phyloP scores from a whole-genome alignment of 2,797 vertebrate genomes.

The Gymnoscopelus braueri region DNA sequence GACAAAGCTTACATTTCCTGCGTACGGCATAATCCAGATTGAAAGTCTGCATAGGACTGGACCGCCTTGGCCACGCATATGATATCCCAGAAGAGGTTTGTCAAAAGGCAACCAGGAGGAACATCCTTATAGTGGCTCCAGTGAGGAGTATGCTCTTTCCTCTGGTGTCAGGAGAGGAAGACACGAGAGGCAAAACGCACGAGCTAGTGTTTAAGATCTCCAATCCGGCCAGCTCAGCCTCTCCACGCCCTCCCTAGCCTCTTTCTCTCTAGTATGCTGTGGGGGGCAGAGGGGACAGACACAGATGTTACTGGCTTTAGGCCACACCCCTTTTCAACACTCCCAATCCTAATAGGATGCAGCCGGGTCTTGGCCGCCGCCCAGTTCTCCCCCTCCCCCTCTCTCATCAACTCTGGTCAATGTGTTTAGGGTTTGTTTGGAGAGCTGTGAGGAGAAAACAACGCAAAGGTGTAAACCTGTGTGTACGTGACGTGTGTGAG shows the following conservation, averaged over 20 bases:
- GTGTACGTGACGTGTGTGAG: conserved; percentile 14
- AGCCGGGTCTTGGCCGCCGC: conserved; percentile 62
- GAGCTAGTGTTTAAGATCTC: conserved; percentile 43
- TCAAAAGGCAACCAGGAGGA: conserved; percentile 26
- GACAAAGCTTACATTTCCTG: conserved; percentile 53
- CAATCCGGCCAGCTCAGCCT: conserved; percentile 60
- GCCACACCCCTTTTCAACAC: conserved; percentile 82
- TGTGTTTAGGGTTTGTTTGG: conserved; percentile 67
- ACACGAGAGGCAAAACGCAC: conserved; percentile 29
- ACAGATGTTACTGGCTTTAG: conserved; percentile 80
- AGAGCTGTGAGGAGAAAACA: conserved; percentile 54
- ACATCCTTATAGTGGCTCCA: conserved; percentile 37
- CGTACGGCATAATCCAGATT: conserved; percentile 60
- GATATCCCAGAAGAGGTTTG: conserved; percentile 31
- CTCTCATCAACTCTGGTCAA: conserved; percentile 30
- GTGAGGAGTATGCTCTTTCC: conserved; percentile 22
- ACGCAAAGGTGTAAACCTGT: conserved; percentile 48
- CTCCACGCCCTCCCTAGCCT: conserved; percentile 58
- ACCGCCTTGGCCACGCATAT: conserved; percentile 35
- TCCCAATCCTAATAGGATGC: conserved; percentile 77
- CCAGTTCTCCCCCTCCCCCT: conserved; percentile 51
- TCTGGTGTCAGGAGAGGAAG: conserved; percentile 18
- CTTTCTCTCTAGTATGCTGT: conserved; percentile 63
- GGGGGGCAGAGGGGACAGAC: conserved; percentile 71
- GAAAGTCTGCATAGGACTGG: conserved; percentile 32